These are phyloP conservation scores for Hydrocynus forskahlii DNA, from an alignment of 2,797 vertebrate genomes.

Conservation along the genomic window DNA sequence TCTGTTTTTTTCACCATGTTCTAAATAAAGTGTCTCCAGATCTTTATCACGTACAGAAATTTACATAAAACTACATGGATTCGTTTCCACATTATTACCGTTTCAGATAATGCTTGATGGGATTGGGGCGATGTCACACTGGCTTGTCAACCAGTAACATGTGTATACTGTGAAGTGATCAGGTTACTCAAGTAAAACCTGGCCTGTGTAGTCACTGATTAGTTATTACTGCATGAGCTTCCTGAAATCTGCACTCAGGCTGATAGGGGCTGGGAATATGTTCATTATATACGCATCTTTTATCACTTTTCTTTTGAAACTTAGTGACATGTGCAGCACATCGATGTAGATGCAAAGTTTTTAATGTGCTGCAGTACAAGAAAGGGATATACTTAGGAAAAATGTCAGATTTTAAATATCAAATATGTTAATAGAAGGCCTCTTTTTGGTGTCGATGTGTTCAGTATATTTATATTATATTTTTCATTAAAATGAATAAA, in stretches of 20 bases:
- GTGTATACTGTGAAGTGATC: slow-evolving; percentile 41
- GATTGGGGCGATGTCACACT: slow-evolving; percentile 41
- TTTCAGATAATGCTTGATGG: slow-evolving; percentile 55
- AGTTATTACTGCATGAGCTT: slow-evolving; percentile 7
- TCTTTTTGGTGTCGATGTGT: too few relatives aligned
- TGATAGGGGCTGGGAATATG: background rate
- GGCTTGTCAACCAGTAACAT: slow-evolving; percentile 42
- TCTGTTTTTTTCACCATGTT: slow-evolving; percentile 27
- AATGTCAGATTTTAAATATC: too few relatives aligned
- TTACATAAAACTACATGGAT: slow-evolving; percentile 56
- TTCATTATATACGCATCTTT: background rate
- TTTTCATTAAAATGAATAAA: too few relatives aligned
- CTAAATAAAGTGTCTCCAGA: slow-evolving; percentile 52
- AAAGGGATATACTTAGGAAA: too few relatives aligned
- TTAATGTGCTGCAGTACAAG: background rate
- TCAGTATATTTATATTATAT: too few relatives aligned
- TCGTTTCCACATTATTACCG: slow-evolving; percentile 54
- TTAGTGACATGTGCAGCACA: background rate
- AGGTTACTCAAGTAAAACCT: slow-evolving; percentile 43
- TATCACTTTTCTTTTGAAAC: background rate
- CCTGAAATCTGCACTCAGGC: background rate
- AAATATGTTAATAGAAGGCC: too few relatives aligned
- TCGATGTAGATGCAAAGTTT: background rate
- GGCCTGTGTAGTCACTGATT: slow-evolving; percentile 19
- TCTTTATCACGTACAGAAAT: slow-evolving; percentile 48